A percentile compares a stretch with the other conserved stretches of the same genome.
phyloP scores from a whole-genome alignment of 37 sponge, comb jelly and placozoan genomes.

The Axinella damicornis region DNA sequence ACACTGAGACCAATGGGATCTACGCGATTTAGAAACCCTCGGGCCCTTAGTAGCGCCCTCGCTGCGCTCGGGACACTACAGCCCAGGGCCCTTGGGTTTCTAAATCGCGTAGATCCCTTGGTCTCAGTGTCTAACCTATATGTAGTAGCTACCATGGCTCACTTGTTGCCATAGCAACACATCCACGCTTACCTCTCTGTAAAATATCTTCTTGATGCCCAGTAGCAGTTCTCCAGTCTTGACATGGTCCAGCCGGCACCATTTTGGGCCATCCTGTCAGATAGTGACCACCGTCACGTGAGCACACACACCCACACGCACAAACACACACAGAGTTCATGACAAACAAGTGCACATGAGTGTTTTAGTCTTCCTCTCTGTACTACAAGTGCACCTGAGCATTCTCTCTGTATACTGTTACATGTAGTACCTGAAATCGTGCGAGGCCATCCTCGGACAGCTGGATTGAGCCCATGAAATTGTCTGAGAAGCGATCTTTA shows the following conservation, averaged over 20 bases:
- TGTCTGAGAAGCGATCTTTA: constrained; percentile 56
- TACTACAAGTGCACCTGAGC: no score
- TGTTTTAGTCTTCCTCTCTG: no score
- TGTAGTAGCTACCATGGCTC: neutral
- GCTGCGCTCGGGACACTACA: no score
- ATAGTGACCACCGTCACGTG: neutral
- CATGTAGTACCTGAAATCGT: constrained; percentile 4
- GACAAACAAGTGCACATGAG: constrained; percentile 13
- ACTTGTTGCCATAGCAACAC: neutral
- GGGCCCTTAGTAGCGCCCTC: no score
- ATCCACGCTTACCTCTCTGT: neutral
- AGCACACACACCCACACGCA: neutral
- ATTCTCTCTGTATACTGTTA: no score
- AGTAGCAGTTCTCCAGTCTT: constrained; percentile 51
- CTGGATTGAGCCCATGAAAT: constrained; percentile 61
- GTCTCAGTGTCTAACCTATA: no score
- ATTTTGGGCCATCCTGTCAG: constrained; percentile 36
- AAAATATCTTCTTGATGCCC: neutral
- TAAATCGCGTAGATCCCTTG: no score
- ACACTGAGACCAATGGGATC: no score
- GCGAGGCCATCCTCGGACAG: constrained; percentile 23
- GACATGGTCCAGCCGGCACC: constrained; percentile 54
- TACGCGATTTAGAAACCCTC: no score
- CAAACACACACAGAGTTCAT: constrained; percentile 1
- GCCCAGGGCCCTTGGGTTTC: no score